A percentile compares a stretch with the other conserved stretches of the same genome.
phyloP scores from a whole-genome alignment of 2,797 vertebrate genomes.

The Lepilemur ruficaudatus region DNA sequence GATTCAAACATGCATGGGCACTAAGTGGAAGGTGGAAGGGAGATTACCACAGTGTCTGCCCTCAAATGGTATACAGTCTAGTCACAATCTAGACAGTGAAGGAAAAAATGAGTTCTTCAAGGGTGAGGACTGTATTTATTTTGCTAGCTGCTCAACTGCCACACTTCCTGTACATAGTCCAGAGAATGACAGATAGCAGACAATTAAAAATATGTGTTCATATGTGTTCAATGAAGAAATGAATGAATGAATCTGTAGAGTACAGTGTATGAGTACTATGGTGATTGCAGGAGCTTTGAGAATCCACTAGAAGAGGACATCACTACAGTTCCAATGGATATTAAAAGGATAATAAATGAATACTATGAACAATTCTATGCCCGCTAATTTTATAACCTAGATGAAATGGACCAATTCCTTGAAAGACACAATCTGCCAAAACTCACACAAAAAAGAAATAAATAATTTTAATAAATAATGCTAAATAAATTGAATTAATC shows the following conservation, averaged over 20 bases:
- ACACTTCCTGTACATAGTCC: neutral
- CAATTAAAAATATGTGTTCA: neutral
- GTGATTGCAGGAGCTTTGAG: neutral
- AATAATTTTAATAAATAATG: too few relatives aligned
- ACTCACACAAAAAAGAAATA: too few relatives aligned
- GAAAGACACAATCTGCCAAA: too few relatives aligned
- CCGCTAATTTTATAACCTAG: too few relatives aligned
- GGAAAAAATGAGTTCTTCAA: neutral
- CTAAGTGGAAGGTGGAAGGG: neutral
- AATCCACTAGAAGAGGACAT: neutral
- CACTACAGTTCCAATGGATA: neutral
- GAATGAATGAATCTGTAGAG: neutral
- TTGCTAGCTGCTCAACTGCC: neutral
- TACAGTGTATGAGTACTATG: neutral
- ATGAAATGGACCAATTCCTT: too few relatives aligned
- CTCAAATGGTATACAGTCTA: neutral
- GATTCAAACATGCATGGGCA: neutral
- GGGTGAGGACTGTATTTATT: neutral
- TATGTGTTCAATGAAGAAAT: neutral
- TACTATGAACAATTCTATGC: neutral
- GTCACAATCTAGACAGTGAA: neutral
- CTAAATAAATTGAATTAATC: neutral
- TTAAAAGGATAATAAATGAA: neutral
- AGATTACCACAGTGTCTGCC: neutral
- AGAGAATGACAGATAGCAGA: neutral